Evolutionary conservation across 2,888 invertebrate species (phyloP).

Genomic region (Lasioglossum malachurum): DNA sequence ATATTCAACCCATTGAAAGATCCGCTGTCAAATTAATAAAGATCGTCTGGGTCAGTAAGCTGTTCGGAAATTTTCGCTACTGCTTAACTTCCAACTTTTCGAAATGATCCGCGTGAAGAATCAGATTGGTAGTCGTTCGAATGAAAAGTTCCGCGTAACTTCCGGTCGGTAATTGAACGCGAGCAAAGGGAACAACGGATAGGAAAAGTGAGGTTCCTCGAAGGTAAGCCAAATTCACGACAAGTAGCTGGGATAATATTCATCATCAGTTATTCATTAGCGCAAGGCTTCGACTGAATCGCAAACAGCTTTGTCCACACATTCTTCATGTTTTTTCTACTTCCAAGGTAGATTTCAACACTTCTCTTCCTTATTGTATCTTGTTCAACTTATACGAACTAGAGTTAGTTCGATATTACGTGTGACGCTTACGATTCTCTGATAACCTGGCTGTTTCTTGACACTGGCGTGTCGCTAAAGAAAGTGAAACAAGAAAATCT

Average conservation of each 20-base stretch:
- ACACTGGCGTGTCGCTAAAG: not conserved
- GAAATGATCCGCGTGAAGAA: not conserved
- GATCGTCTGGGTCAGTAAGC: not conserved
- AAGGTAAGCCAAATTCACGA: conserved; percentile 37
- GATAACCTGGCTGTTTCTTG: not conserved
- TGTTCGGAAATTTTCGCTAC: not conserved
- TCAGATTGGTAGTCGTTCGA: not conserved
- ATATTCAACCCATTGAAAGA: too few relatives aligned
- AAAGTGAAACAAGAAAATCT: not conserved
- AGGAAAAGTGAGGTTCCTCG: conserved; percentile 40
- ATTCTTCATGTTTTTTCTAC: conserved; percentile 13
- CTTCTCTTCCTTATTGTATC: not conserved
- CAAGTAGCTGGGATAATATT: conserved; percentile 50
- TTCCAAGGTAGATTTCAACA: not conserved
- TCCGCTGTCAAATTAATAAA: too few relatives aligned
- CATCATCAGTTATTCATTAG: conserved; percentile 39
- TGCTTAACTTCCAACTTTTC: not conserved
- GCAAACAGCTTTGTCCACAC: conserved; percentile 28
- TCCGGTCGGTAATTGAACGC: conserved; percentile 50
- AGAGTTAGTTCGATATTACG: not conserved
- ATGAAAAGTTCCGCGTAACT: not conserved
- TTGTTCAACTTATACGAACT: not conserved
- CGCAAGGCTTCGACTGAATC: conserved; percentile 22
- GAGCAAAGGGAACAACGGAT: conserved; percentile 40
- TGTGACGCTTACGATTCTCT: not conserved